A percentile compares a stretch with the other conserved stretches of the same genome.
These are phyloP conservation scores for Malurus leucopterus DNA, from an alignment of 2,797 vertebrate species.

Conservation along the genomic window DNA sequence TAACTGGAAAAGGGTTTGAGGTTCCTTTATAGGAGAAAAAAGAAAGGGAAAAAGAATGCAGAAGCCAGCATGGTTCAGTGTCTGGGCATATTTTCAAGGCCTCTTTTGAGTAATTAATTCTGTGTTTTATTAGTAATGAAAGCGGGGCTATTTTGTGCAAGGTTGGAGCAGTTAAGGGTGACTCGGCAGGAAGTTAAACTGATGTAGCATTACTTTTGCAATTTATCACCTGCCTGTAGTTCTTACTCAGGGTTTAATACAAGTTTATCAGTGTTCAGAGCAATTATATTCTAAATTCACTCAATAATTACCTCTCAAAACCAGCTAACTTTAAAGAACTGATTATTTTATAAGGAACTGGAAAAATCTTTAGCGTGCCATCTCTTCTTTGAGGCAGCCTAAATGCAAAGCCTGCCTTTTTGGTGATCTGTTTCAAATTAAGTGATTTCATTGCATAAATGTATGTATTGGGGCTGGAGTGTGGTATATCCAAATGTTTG, in stretches of 20 bases:
- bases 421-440: background rate
- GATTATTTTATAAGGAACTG: background rate
- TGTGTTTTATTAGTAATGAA: conserved; percentile 62
- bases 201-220: conserved; percentile 43
- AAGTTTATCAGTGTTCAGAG: conserved; percentile 57
- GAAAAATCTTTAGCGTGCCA: background rate
- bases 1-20: background rate
- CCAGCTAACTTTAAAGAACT: background rate
- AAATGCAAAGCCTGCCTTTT: background rate
- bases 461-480: background rate
- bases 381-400: background rate
- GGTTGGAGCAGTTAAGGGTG: conserved; percentile 49
- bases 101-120: conserved; percentile 67
- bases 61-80: background rate
- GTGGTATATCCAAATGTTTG: background rate
- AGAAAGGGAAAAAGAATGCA: background rate
- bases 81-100: conserved; percentile 36
- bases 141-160: conserved; percentile 38
- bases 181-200: conserved; percentile 58
- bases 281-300: conserved; percentile 32
- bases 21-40: background rate
- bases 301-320: conserved; percentile 25
- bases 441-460: conserved; percentile 5
- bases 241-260: conserved; percentile 57
- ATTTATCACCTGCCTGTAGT: conserved; percentile 69